Percentiles rank a stretch among this genome's conserved stretches.
phyloP scores from a whole-genome alignment of 1,140 invertebrate species.

The Eulimnadia texana region DNA sequence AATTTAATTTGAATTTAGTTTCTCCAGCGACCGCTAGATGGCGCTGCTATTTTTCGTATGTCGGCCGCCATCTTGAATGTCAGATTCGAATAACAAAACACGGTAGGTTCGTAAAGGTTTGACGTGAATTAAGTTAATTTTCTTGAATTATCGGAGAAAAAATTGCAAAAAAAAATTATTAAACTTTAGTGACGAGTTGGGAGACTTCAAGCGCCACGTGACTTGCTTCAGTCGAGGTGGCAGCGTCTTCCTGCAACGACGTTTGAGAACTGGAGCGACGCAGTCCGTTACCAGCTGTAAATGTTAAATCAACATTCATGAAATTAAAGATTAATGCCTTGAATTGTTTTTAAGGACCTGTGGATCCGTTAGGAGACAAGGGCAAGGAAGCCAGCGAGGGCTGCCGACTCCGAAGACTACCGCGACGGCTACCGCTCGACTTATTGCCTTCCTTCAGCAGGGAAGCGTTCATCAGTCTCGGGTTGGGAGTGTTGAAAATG shows the following conservation, averaged over 20 bases:
- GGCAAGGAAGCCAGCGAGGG: conserved; percentile 9
- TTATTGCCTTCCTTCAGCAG: conserved; percentile 15
- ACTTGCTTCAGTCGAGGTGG: not conserved
- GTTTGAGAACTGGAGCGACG: not conserved
- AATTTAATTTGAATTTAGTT: too few species aligned
- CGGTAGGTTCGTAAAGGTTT: too few species aligned
- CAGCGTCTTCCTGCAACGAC: not conserved
- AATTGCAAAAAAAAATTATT: not conserved
- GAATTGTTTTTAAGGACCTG: not conserved
- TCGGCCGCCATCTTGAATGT: too few species aligned
- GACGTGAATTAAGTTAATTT: too few species aligned
- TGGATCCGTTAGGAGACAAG: not conserved
- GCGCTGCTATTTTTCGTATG: too few species aligned
- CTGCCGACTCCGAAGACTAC: conserved; percentile 10
- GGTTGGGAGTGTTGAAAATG: conserved; percentile 89
- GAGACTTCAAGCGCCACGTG: conserved; percentile 6
- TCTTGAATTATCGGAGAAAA: not conserved
- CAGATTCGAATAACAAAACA: too few species aligned
- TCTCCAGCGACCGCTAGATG: too few species aligned
- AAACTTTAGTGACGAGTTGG: not conserved
- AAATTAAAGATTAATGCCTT: not conserved
- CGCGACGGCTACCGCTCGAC: not conserved
- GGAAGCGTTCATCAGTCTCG: conserved; percentile 25
- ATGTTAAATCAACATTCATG: not conserved
- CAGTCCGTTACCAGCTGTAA: not conserved